phyloP scores from a whole-genome alignment of 1,140 invertebrate species.

The Drosophila grimshawi region DNA sequence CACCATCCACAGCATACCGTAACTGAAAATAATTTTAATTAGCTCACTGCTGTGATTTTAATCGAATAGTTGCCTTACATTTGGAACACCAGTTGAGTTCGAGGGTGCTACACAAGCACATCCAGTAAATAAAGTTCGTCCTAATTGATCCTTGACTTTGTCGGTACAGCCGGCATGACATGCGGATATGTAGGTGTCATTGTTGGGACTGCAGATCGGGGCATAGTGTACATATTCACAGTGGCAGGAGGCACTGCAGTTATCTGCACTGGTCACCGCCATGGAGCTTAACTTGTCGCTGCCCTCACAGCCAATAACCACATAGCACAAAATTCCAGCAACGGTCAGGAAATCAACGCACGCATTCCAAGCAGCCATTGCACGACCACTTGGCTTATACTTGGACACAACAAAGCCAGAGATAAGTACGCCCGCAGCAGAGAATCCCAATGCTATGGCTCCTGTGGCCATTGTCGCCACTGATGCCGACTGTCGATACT shows the following conservation, averaged over 20 bases:
- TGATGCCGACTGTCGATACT: constrained; percentile 89
- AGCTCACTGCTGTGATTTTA: too few relatives aligned
- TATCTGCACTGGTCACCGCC: constrained; percentile 32
- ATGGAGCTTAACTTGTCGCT: constrained; percentile 61
- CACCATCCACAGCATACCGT: constrained; percentile 84
- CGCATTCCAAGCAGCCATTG: constrained; percentile 90
- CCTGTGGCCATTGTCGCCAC: constrained; percentile 88
- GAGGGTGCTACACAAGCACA: constrained; percentile 46
- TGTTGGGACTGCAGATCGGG: constrained; percentile 87
- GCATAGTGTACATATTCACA: constrained; percentile 89
- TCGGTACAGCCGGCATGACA: constrained; percentile 89
- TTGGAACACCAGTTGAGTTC: neutral
- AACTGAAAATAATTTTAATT: constrained; percentile 2
- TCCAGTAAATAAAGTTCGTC: constrained; percentile 68
- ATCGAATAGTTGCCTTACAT: constrained; percentile 2
- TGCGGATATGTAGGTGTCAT: constrained; percentile 88
- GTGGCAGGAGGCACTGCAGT: constrained; percentile 87
- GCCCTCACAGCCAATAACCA: constrained; percentile 88
- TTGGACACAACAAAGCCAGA: constrained; percentile 89
- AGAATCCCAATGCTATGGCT: constrained; percentile 88
- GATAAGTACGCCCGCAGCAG: constrained; percentile 88
- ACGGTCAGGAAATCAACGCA: constrained; percentile 88
- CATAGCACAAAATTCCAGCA: constrained; percentile 87
- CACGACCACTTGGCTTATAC: constrained; percentile 88
- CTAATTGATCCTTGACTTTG: constrained; percentile 58